Evolutionary conservation across 2,888 invertebrate genomes (phyloP).

Genomic region (Netelia melanura): DNA sequence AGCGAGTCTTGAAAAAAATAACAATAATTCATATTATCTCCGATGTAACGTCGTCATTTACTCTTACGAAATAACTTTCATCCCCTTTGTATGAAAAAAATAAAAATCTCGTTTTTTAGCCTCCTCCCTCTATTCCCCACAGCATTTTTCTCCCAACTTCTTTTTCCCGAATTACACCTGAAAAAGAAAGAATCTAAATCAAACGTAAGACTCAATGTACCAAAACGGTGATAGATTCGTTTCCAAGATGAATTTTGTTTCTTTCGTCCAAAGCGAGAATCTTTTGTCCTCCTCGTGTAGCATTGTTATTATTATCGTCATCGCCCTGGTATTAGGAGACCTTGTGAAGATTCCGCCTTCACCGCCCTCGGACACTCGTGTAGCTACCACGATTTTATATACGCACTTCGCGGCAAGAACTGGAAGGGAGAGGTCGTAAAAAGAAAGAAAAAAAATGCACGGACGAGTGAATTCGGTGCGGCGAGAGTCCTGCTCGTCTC

Average conservation of each 20-base stretch:
- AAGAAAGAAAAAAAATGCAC: slow-evolving; percentile 57
- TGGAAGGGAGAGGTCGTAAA: slow-evolving; percentile 33
- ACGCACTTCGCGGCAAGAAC: slow-evolving; percentile 29
- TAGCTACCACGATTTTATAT: slow-evolving; percentile 19
- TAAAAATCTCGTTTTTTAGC: neutral
- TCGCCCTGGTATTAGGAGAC: slow-evolving; percentile 18
- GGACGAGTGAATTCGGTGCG: slow-evolving; percentile 59
- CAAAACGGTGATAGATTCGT: slow-evolving; percentile 20
- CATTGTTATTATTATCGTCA: slow-evolving; percentile 3
- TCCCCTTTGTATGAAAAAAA: neutral
- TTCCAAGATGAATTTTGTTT: slow-evolving; percentile 14
- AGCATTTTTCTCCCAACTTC: neutral
- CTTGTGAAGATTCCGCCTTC: slow-evolving; percentile 17
- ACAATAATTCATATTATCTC: too few relatives aligned
- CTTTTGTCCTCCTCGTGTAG: neutral
- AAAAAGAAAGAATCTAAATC: slow-evolving; percentile 11
- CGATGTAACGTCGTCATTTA: too few relatives aligned
- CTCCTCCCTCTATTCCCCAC: slow-evolving; percentile 1
- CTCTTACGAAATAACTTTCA: too few relatives aligned
- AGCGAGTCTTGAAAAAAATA: neutral
- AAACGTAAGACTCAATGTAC: neutral
- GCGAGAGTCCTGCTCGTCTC: slow-evolving; percentile 53
- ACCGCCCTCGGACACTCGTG: slow-evolving; percentile 24
- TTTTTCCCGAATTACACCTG: slow-evolving; percentile 1
- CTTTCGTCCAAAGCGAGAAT: neutral